Base-by-base conservation (phyloP, 1,140 invertebrate species). In the Tetragnatha versicolor region DNA sequence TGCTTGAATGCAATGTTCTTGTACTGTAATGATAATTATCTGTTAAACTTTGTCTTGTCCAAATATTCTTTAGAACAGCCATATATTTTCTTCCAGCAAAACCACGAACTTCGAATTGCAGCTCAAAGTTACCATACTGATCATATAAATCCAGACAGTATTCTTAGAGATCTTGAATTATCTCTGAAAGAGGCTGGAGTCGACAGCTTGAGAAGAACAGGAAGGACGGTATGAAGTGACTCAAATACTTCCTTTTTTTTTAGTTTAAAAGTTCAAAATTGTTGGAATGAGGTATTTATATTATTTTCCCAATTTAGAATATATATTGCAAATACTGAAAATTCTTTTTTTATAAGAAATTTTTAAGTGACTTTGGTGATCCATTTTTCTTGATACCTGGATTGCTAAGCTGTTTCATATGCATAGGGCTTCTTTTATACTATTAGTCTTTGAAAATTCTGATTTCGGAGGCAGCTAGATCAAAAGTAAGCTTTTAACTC, bases 71-170 rank as follows among this genome's bases (percentile, higher is more conserved):
- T 42, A 9, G 39, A 42, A 42, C 7, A 42, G 7, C 17, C 17
- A 9, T 7, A 17, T 17, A 9, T 83, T 77, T 63, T 81, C 75
- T 73, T 83, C 7, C 65, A 88, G 87, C 84, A 85, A 83, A 87
- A 89, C 83, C 85, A 89, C 83, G 85, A 88, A 58, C 82, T 85
- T 27, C 84, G 89, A 42, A 5, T n/a, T 5, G 35, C 58, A 5
- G 12, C 17, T 31, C 0, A 3, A 4, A n/a, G 6, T 2, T 73
- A 39, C 6, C n/a, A 14, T 51, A 0, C 22, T n/a, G 17, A 63
- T 20, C 0, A 0, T 20, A 17, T 14, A 17, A 4, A 12, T 9
- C 22, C 2, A 12, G 58, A 66, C 9, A 53, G n/a, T 29, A 1
- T 4, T 10, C 33, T 39, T 9, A 73, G 29, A 17, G 47, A 42